Conservation (phyloP, 2,888 invertebrate species). For the Leptopilina syphax region DNA sequence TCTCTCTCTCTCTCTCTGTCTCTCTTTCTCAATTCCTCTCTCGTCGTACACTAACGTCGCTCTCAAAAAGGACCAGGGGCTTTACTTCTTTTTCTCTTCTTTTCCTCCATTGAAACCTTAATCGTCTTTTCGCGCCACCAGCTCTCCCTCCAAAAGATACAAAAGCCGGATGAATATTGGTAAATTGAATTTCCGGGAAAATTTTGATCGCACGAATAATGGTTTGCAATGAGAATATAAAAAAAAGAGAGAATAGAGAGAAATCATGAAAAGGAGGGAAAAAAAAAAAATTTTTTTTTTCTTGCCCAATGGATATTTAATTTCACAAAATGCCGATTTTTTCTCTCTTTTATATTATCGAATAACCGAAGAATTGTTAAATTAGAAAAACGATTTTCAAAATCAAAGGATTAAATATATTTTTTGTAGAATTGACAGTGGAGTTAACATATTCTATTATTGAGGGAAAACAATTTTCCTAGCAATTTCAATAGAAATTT, state of each 20-base stretch:
- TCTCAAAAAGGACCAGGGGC: slow-evolving; percentile 24
- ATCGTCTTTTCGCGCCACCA: slow-evolving; percentile 40
- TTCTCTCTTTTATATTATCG: not conserved
- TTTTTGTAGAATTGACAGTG: too few relatives aligned
- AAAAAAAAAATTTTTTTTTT: slow-evolving; percentile 2
- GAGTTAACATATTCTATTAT: too few relatives aligned
- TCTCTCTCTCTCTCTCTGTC: not conserved
- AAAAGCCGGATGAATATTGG: slow-evolving; percentile 34
- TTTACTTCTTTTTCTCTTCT: slow-evolving; percentile 36
- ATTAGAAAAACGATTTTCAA: not conserved
- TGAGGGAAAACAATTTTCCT: too few relatives aligned
- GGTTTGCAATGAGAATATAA: slow-evolving; percentile 1
- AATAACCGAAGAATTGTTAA: not conserved
- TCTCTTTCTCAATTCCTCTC: too few relatives aligned
- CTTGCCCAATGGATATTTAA: slow-evolving; percentile 1
- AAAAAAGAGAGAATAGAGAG: not conserved
- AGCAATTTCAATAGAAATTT: too few relatives aligned
- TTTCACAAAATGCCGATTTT: not conserved
- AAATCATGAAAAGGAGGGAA: not conserved
- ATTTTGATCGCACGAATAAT: slow-evolving; percentile 38
- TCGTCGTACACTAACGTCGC: not conserved
- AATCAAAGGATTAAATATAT: not conserved
- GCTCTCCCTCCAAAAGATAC: slow-evolving; percentile 28
- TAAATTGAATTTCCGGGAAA: slow-evolving; percentile 41
- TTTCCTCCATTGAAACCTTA: slow-evolving; percentile 26